Evolutionary conservation across 2,888 invertebrate genomes (phyloP).

Genomic region (Selenia dentaria): DNA sequence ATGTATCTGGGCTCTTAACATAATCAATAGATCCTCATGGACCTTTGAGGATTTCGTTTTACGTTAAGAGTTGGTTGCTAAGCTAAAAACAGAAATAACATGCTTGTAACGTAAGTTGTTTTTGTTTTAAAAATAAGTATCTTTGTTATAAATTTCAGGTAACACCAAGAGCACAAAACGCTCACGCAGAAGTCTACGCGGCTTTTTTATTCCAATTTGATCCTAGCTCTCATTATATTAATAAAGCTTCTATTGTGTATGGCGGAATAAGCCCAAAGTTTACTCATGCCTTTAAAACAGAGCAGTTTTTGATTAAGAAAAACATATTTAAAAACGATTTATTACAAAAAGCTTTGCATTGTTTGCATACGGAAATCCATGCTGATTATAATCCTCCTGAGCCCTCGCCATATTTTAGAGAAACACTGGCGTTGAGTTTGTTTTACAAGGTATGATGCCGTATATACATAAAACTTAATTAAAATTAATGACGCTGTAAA

Average conservation of each 20-base stretch:
- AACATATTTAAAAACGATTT: slow-evolving; percentile 58
- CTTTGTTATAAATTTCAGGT: slow-evolving; percentile 71
- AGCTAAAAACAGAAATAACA: too few relatives aligned
- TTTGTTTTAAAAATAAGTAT: too few relatives aligned
- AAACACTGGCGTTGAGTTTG: slow-evolving; percentile 85
- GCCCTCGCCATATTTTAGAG: slow-evolving; percentile 84
- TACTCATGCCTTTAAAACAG: slow-evolving; percentile 83
- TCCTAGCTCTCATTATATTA: slow-evolving; percentile 47
- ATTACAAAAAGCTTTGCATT: slow-evolving; percentile 72
- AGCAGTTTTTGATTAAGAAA: slow-evolving; percentile 70
- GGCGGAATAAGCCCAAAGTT: slow-evolving; percentile 85
- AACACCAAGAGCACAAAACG: slow-evolving; percentile 87
- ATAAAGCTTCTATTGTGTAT: slow-evolving; percentile 83
- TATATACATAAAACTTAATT: slow-evolving; percentile 12
- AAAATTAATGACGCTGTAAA: slow-evolving; percentile 12
- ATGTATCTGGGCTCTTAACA: too few relatives aligned
- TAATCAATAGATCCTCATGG: too few relatives aligned
- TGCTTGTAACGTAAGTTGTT: too few relatives aligned
- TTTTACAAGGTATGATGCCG: slow-evolving; percentile 86
- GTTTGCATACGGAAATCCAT: slow-evolving; percentile 83
- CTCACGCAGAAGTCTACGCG: slow-evolving; percentile 89
- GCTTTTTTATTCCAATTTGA: slow-evolving; percentile 86
- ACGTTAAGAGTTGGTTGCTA: too few relatives aligned
- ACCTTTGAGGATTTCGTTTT: too few relatives aligned
- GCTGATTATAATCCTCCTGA: slow-evolving; percentile 87